phyloP scores from a whole-genome alignment of 2,888 invertebrate species.

The Oscheius onirici region DNA sequence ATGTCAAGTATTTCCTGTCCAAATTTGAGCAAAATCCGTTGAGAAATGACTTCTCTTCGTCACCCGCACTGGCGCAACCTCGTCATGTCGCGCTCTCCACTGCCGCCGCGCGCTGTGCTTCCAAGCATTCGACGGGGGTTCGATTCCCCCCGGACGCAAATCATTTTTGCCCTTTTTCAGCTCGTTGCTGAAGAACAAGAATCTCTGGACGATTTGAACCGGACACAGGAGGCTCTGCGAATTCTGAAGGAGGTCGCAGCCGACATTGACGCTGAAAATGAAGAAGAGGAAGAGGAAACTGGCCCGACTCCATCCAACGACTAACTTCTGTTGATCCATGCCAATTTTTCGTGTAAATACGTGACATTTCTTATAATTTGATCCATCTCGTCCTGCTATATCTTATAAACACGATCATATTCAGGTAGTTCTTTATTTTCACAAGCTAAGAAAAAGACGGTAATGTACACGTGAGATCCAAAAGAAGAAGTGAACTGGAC shows the following conservation, averaged over 20 bases:
- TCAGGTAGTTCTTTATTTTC: too few species aligned
- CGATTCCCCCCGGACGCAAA: background rate
- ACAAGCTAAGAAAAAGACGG: too few species aligned
- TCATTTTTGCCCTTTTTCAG: background rate
- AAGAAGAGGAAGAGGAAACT: background rate
- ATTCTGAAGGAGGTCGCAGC: background rate
- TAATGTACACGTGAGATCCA: background rate
- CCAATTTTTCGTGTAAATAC: background rate
- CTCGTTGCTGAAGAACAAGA: background rate
- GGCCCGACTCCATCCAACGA: background rate
- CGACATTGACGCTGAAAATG: background rate
- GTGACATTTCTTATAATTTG: background rate
- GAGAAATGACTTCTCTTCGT: too few species aligned
- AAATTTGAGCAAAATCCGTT: too few species aligned
- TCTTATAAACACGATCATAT: too few species aligned
- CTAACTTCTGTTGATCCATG: too few species aligned
- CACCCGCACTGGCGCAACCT: too few species aligned
- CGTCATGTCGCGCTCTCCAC: too few species aligned
- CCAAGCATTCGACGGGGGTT: background rate
- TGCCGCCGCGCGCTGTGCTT: background rate
- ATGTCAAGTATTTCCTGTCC: too few species aligned
- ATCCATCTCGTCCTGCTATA: background rate
- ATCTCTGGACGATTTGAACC: constrained; percentile 2
- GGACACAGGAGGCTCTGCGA: background rate
- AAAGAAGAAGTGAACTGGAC: background rate